These are phyloP conservation scores for Sarcophaga caerulescens DNA, from an alignment of 2,888 invertebrate species.

Conservation along the genomic window DNA sequence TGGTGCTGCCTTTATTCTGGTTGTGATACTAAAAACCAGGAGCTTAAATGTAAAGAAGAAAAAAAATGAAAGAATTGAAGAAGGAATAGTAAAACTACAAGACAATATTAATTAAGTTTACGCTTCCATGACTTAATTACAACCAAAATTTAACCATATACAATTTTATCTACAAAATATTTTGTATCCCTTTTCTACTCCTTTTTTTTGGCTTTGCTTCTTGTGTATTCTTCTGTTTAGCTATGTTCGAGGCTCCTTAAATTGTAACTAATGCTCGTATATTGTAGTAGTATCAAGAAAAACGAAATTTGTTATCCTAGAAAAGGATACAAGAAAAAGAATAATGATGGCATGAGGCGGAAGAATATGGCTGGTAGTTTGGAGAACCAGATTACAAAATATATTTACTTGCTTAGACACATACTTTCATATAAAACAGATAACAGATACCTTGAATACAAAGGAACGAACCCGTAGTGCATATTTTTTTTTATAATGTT, in stretches of 20 bases:
- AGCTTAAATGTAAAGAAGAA: not conserved
- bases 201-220: not conserved
- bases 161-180: conserved; percentile 33
- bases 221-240: not conserved
- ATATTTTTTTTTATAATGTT: too few relatives aligned
- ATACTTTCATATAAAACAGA: too few relatives aligned
- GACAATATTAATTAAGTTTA: conserved; percentile 55
- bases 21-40: not conserved
- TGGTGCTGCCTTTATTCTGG: not conserved
- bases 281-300: not conserved
- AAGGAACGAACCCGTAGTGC: too few relatives aligned
- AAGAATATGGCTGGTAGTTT: not conserved
- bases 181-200: not conserved
- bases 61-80: not conserved
- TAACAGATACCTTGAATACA: too few relatives aligned
- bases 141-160: conserved; percentile 34
- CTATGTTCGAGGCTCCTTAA: conserved; percentile 2
- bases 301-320: not conserved
- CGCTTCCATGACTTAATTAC: conserved; percentile 57
- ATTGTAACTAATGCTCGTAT: conserved; percentile 26
- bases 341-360: not conserved
- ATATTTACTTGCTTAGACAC: too few relatives aligned
- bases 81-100: conserved; percentile 4
- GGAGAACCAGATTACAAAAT: not conserved
- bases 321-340: not conserved